These are phyloP conservation scores for Latrodectus geometricus DNA, from an alignment of 1,140 invertebrate species.

Conservation along the genomic window DNA sequence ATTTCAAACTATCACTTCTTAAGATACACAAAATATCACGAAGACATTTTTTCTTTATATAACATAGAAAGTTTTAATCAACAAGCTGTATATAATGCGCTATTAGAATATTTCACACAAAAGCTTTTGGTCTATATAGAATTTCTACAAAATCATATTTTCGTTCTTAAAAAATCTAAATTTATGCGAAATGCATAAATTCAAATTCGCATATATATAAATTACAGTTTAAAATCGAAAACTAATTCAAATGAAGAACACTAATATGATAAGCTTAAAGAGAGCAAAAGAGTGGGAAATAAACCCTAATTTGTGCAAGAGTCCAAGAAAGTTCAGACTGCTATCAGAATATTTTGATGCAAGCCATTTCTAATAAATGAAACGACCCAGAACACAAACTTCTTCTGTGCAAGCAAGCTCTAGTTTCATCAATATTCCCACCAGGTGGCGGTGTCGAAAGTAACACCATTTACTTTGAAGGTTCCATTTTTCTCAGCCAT, in stretches of 20 bases:
- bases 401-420: neutral
- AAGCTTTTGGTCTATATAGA: too few species aligned
- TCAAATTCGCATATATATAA: too few species aligned
- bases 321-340: neutral
- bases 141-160: too few species aligned
- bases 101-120: too few species aligned
- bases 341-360: too few species aligned
- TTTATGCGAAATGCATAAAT: too few species aligned
- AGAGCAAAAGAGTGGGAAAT: neutral
- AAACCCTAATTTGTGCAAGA: neutral
- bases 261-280: neutral
- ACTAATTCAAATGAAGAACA: neutral
- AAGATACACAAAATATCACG: neutral
- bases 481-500: conserved; percentile 94
- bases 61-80: neutral
- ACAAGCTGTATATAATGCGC: too few species aligned
- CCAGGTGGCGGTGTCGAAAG: conserved; percentile 84
- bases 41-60: neutral
- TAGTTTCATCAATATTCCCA: conserved; percentile 86
- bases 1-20: neutral
- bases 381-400: neutral
- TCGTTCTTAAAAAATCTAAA: too few species aligned
- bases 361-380: too few species aligned
- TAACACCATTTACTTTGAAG: conserved; percentile 84
- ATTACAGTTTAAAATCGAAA: too few species aligned